Base-by-base conservation (phyloP, 2,113 vertebrate genomes). In the Falcunculus frontatus region DNA sequence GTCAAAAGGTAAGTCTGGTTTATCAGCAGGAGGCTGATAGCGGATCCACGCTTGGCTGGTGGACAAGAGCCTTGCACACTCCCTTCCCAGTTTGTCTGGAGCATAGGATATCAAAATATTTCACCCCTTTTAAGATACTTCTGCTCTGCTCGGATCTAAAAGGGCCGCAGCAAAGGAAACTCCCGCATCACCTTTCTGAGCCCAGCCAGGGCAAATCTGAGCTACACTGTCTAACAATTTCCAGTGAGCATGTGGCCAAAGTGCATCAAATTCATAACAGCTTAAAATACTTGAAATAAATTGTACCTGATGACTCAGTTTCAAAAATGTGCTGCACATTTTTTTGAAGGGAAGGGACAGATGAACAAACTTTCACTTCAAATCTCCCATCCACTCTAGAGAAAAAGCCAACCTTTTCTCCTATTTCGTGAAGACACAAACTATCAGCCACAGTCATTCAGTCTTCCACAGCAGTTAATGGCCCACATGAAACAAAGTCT, bases 251-350 rank as follows among this genome's bases (percentile, higher is more conserved):
- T 3, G 32, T 18, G 41, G 67, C 84, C 39, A 76, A 87, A 92
- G 33, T 26, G 47, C 93, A 93, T 57, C 46, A 37, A 62, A 84
- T 55, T 53, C 26, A 3, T 39, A 76, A 79, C 3, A 92, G 72
- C 63, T 84, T 94, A 87, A 92, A 93, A 93, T 76, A 90, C 78
- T 85, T 87, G 46, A 93, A 91, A 87, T 89, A 90, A 93, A 77
- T 47, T 81, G 52, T 67, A 96, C 64, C 55, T 74, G 35, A 88
- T 93, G 79, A 91, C 72, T 97, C 85, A 87, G 37, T 84, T 90
- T 90, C 82, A 89, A 65, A 91, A 82, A 90, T 17, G 75, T 39
- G 33, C 33, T 62, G 35, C 21, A 88, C 60, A 77, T 94, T 94
- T 87, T 94, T 91, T 37, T 21, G 53, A 89, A 96, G 92, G 93